These are phyloP conservation scores for Whitmania pigra DNA, from an alignment of 1,140 invertebrate species.

Conservation along the genomic window DNA sequence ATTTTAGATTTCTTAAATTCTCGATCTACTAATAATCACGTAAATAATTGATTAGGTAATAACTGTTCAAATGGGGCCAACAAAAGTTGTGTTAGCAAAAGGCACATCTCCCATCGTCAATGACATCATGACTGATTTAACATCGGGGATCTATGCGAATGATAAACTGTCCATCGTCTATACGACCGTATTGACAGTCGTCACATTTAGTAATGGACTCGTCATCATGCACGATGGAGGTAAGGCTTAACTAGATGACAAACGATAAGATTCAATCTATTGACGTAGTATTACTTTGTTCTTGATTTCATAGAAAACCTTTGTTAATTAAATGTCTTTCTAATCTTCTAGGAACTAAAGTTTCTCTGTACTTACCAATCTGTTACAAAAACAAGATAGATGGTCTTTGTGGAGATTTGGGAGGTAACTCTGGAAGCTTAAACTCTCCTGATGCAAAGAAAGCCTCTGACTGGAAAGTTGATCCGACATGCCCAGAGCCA, in stretches of 20 bases:
- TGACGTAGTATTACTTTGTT: too few relatives aligned
- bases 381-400: conserved; percentile 9
- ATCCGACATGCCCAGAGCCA: conserved; percentile 9
- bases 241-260: not conserved
- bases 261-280: too few relatives aligned
- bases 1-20: too few relatives aligned
- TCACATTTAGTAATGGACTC: conserved; percentile 9
- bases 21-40: too few relatives aligned
- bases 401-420: conserved; percentile 5
- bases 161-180: conserved; percentile 9
- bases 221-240: conserved; percentile 3
- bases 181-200: not conserved
- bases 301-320: not conserved
- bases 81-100: not conserved
- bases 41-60: not conserved
- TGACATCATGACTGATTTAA: conserved; percentile 7
- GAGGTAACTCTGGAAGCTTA: not conserved
- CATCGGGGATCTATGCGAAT: conserved; percentile 2
- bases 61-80: not conserved
- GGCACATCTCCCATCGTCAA: not conserved
- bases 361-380: not conserved
- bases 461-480: conserved; percentile 2
- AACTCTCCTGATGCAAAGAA: not conserved
- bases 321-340: not conserved
- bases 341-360: not conserved